A percentile compares a stretch with the other conserved stretches of the same genome.
These are phyloP conservation scores for Drosophila yooni DNA, from an alignment of 2,888 invertebrate species.

Conservation along the genomic window DNA sequence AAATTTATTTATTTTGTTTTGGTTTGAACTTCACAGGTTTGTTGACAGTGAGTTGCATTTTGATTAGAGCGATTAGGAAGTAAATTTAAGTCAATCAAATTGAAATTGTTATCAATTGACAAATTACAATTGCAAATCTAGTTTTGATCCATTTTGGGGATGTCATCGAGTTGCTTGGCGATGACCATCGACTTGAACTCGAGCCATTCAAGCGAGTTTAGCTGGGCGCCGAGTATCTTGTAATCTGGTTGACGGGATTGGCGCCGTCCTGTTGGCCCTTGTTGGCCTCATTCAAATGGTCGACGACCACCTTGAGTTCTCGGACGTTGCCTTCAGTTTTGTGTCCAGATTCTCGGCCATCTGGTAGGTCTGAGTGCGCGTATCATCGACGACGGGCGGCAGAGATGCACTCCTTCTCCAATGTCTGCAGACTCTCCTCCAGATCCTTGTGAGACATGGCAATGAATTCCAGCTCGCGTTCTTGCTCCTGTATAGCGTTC, in stretches of 20 bases:
- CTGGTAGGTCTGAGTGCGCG: slow-evolving; percentile 94
- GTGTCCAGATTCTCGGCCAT: slow-evolving; percentile 96
- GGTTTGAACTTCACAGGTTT: too few species aligned
- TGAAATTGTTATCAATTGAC: too few species aligned
- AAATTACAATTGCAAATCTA: too few species aligned
- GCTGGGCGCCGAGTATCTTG: slow-evolving; percentile 97
- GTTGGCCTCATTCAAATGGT: slow-evolving; percentile 95
- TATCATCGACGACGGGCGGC: slow-evolving; percentile 86
- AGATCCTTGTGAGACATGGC: slow-evolving; percentile 96
- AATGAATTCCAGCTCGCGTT: slow-evolving; percentile 97
- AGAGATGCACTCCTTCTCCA: slow-evolving; percentile 92
- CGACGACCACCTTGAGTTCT: slow-evolving; percentile 97
- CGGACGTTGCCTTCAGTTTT: slow-evolving; percentile 96
- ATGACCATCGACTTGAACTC: slow-evolving; percentile 93
- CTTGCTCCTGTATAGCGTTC: slow-evolving; percentile 94
- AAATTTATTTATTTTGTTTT: too few species aligned
- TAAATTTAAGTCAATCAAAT: too few species aligned
- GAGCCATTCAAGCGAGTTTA: slow-evolving; percentile 98
- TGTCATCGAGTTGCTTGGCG: slow-evolving; percentile 91
- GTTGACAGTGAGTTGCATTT: too few species aligned
- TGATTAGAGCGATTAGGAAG: too few species aligned
- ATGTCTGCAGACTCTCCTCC: slow-evolving; percentile 92
- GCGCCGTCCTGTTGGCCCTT: slow-evolving; percentile 90
- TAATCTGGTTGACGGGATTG: slow-evolving; percentile 95
- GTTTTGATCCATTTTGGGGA: slow-evolving; percentile 87